Evolutionary conservation across 2,888 invertebrate genomes (phyloP), one percentile per base, ranked within the genome.

Genomic region (Clusia tigrina): DNA sequence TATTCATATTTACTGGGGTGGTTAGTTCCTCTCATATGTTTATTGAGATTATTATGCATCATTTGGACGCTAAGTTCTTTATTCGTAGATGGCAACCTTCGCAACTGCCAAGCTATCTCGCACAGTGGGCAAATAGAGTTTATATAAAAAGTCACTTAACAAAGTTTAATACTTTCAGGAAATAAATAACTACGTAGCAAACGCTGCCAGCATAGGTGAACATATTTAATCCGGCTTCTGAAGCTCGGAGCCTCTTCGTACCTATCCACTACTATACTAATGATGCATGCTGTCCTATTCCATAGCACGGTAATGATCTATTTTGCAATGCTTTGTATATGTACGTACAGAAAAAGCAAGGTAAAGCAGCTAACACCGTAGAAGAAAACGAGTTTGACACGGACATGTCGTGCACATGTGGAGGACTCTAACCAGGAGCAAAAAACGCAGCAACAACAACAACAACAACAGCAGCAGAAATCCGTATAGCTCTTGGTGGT

Each of bases 111-210:
- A n/a, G n/a, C n/a, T n/a, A n/a, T n/a, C n/a, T n/a, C n/a, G n/a
- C n/a, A n/a, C n/a, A n/a, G n/a, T n/a, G n/a, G n/a, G n/a, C n/a
- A n/a, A n/a, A n/a, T n/a, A n/a, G n/a, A n/a, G n/a, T n/a, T n/a
- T n/a, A n/a, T n/a, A n/a, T n/a, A n/a, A n/a, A n/a, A 55, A 20
- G 48, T 46, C 32, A 58, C 58, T 58, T 58, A 56, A 58, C 25
- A 20, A 58, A 58, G 46, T 58, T 58, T 58, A 54, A 58, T 60
- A 51, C 58, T 66, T 57, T 48, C 58, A 60, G 60, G 61, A 61
- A 58, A 63, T 66, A 63, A 66, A 63, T 63, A 60, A 63, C 60
- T 61, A 32, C 58, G 55, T 25, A 60, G 54, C 32, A 9, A 12
- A 12, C 54, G 58, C 58, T 42, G 17, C 62, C 9, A 56, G 48